Evolutionary conservation across 2,888 invertebrate species (phyloP).

Genomic region (Bursaphelenchus okinawaensis): DNA sequence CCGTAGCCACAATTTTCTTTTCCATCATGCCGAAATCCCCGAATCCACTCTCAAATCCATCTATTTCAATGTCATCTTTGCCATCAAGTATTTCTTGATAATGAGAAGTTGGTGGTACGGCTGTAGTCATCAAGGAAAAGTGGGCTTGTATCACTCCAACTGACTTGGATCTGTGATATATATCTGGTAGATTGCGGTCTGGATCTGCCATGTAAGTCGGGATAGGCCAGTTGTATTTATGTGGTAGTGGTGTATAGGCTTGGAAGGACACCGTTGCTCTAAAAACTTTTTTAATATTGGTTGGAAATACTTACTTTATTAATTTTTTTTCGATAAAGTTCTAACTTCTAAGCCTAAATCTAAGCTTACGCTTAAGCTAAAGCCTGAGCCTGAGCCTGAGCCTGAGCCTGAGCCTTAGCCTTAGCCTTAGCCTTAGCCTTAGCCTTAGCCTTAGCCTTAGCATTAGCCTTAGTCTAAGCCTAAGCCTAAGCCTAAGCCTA

Average conservation of each 20-base stretch:
- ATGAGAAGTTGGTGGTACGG: background rate
- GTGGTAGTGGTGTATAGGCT: background rate
- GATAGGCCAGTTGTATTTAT: background rate
- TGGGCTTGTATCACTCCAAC: conserved; percentile 15
- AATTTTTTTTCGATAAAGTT: too few relatives aligned
- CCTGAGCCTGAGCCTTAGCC: too few relatives aligned
- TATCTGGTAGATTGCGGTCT: background rate
- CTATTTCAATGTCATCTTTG: background rate
- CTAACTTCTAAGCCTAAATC: too few relatives aligned
- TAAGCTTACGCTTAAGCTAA: too few relatives aligned
- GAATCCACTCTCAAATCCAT: background rate
- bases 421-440: too few relatives aligned
- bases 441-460: too few relatives aligned
- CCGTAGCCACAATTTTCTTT: background rate
- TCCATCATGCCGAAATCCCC: background rate
- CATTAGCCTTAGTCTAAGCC: too few relatives aligned
- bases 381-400: too few relatives aligned
- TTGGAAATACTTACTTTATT: too few relatives aligned
- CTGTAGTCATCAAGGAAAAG: conserved; percentile 7
- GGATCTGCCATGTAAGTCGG: background rate
- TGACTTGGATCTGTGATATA: background rate
- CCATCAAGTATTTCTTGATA: background rate
- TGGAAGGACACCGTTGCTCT: background rate
- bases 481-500: too few relatives aligned
- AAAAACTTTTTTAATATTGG: background rate